A percentile compares a stretch with the other conserved stretches of the same genome.
phyloP scores from a whole-genome alignment of 2,113 vertebrate species.

The Rhinopomastus cyanomelas region DNA sequence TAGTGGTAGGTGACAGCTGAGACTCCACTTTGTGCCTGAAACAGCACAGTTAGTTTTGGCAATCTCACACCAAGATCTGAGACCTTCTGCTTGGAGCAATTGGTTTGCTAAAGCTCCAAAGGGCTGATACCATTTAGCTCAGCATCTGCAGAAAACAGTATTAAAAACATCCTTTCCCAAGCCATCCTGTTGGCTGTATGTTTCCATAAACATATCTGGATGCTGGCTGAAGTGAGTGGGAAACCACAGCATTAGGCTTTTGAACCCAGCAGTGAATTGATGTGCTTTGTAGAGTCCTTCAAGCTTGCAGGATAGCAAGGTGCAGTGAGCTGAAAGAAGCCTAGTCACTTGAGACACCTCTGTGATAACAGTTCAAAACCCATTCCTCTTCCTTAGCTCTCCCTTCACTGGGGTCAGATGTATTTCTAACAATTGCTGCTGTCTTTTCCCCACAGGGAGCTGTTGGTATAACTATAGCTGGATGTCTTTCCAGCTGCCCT shows the following conservation, averaged over 20 bases:
- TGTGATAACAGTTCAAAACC: background rate
- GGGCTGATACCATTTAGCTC: background rate
- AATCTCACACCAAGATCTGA: background rate
- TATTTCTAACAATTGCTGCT: background rate
- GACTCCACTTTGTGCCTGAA: background rate
- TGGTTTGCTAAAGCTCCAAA: background rate
- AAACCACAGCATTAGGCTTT: background rate
- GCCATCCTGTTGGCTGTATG: background rate
- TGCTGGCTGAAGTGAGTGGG: background rate
- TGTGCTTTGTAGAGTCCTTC: background rate
- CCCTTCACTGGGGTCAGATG: background rate
- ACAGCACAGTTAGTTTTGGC: background rate
- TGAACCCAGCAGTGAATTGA: background rate
- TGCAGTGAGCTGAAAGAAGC: background rate
- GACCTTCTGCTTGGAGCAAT: background rate
- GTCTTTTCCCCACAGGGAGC: background rate
- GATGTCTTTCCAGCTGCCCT: background rate
- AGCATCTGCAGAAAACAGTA: background rate
- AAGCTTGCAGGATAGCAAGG: background rate
- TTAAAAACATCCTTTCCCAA: background rate
- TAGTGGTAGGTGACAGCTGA: background rate
- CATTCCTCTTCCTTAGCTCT: background rate
- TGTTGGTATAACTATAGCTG: background rate
- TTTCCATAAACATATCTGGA: background rate
- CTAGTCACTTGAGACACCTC: background rate